phyloP scores from a whole-genome alignment of 1,140 invertebrate genomes.

The Pseudomyrmex concolor region DNA sequence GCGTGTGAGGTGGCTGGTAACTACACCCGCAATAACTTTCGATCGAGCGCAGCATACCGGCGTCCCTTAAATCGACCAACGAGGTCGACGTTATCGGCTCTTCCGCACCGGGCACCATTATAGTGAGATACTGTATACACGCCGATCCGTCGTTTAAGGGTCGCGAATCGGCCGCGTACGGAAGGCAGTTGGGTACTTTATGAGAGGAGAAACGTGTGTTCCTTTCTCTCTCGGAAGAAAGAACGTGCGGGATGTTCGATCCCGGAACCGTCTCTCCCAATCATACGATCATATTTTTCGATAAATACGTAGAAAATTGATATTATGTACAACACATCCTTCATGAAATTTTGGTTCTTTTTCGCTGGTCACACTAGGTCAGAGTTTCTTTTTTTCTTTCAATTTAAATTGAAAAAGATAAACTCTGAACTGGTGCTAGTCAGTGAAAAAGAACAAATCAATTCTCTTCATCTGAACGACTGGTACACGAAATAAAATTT shows the following conservation, averaged over 20 bases:
- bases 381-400: too few species aligned
- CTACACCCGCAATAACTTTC: slow-evolving; percentile 69
- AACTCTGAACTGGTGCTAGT: too few species aligned
- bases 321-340: too few species aligned
- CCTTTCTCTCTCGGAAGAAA: slow-evolving; percentile 59
- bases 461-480: too few species aligned
- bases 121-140: slow-evolving; percentile 69
- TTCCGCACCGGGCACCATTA: slow-evolving; percentile 72
- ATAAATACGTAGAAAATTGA: too few species aligned
- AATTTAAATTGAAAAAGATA: too few species aligned
- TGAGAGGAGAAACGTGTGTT: slow-evolving; percentile 1
- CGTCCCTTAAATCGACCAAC: slow-evolving; percentile 70
- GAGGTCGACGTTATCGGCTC: slow-evolving; percentile 69
- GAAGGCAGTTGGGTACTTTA: slow-evolving; percentile 56
- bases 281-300: not conserved
- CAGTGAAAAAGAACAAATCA: too few species aligned
- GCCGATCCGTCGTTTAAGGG: slow-evolving; percentile 72
- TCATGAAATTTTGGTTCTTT: too few species aligned
- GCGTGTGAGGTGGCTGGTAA: slow-evolving; percentile 24
- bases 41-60: slow-evolving; percentile 52
- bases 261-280: not conserved
- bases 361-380: too few species aligned
- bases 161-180: slow-evolving; percentile 67
- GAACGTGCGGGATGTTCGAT: slow-evolving; percentile 45
- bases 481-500: too few species aligned